Percentiles rank a stretch among this genome's conserved stretches.
phyloP scores from a whole-genome alignment of 2,888 invertebrate genomes.

The Lepidocyrtoides sp. region DNA sequence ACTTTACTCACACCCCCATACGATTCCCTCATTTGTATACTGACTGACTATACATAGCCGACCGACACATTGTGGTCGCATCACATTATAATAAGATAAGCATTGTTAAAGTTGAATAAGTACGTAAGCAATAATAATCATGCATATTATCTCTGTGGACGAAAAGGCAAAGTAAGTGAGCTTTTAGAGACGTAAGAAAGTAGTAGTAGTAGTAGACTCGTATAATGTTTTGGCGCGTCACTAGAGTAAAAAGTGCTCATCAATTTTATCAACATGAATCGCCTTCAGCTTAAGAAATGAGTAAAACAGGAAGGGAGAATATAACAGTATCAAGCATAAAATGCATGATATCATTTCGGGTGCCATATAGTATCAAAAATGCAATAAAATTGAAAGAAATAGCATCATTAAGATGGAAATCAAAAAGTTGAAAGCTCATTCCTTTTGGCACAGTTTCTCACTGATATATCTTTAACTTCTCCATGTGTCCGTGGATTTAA shows the following conservation, averaged over 20 bases:
- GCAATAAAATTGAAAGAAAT: slow-evolving; percentile 75
- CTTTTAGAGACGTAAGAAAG: no score
- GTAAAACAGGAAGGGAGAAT: slow-evolving; percentile 31
- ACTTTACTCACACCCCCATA: slow-evolving; percentile 9
- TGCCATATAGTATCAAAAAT: slow-evolving; percentile 69
- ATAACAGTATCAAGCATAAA: slow-evolving; percentile 51
- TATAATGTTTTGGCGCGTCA: slow-evolving; percentile 7
- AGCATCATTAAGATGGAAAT: slow-evolving; percentile 75
- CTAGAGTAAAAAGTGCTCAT: background rate
- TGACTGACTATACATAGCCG: background rate
- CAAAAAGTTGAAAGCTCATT: slow-evolving; percentile 75
- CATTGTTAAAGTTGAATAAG: slow-evolving; percentile 8
- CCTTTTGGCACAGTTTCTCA: slow-evolving; percentile 74
- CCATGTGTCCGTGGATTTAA: slow-evolving; percentile 69
- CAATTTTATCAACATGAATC: background rate
- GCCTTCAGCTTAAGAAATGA: background rate
- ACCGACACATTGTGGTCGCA: background rate
- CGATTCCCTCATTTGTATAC: background rate
- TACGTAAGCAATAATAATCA: slow-evolving; percentile 11
- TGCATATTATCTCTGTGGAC: slow-evolving; percentile 6
- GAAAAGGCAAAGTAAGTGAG: background rate
- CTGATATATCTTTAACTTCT: slow-evolving; percentile 57
- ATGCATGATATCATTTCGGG: slow-evolving; percentile 24
- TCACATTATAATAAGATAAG: slow-evolving; percentile 15
- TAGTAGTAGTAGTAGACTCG: background rate